Evolutionary conservation across 2,888 invertebrate species (phyloP), one percentile per base, ranked within the genome.

Genomic region (Argyresthia albistria): DNA sequence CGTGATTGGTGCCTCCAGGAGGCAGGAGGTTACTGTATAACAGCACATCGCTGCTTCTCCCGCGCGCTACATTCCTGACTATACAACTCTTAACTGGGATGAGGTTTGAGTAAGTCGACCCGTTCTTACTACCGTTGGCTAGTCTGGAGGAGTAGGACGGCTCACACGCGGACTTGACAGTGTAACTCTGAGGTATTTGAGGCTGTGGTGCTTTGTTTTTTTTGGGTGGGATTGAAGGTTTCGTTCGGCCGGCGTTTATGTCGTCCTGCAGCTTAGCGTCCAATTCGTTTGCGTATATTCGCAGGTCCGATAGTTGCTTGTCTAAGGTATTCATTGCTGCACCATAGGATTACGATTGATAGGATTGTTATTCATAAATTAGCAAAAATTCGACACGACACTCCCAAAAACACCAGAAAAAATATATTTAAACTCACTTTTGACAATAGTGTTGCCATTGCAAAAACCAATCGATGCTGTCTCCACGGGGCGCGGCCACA

Each of bases 61-160:
- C 73, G 54, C 73, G 67, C 1, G 80, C 72, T 0, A 77, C 76
- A 59, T 87, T 88, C 52, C 87, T 69, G 6, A 87, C 86, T 46
- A 86, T 87, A 70, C 77, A 83, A 70, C 87, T 88, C 60, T 88
- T 88, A n/a, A 87, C 86, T 43, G 88, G 88, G 53, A 88, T 80
- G 57, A 88, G 71, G 62, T 87, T 87, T 6, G 87, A 88, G 61
- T 88, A 88, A 10, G 87, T 84, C 37, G 86, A 86, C 60, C 84
- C 84, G n/a, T 81, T 71, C 35, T 80, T 74, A 56, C 81, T 86
- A 15, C 86, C 81, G 58, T 71, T 76, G 60, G 87, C 92, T 46
- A 95, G 81, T 54, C 94, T 89, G 35, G 93, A 92, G 25, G 94
- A 93, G 71, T 93, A 95, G 6, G 93, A 92, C 0, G 95, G 95